A percentile compares a stretch with the other conserved stretches of the same genome.
Conservation (phyloP, 2,113 vertebrate species). For the Nipponia nippon region DNA sequence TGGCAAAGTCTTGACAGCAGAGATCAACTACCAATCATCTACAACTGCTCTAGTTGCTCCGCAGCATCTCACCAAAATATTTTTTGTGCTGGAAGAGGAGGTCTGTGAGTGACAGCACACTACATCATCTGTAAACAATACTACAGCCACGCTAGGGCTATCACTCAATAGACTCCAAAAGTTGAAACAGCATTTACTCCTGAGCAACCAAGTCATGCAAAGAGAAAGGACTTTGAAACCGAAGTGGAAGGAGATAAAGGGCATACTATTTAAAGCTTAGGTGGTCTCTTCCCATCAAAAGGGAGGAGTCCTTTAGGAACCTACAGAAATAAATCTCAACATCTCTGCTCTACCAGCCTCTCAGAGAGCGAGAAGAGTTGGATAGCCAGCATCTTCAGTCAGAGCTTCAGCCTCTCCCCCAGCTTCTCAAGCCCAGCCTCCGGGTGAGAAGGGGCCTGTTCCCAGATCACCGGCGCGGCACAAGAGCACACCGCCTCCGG, state of each 20-base stretch:
- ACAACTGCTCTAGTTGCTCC: rapidly evolving
- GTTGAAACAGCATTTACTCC: not conserved
- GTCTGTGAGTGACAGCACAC: not conserved
- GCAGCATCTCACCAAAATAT: not conserved
- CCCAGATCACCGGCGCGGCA: rapidly evolving
- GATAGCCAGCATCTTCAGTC: rapidly evolving
- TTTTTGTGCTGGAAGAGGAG: not conserved
- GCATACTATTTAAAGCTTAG: too few relatives aligned
- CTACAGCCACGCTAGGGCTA: rapidly evolving
- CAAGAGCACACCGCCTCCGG: rapidly evolving
- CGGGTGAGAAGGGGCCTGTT: not conserved
- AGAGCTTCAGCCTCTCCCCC: too few relatives aligned
- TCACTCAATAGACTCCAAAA: rapidly evolving
- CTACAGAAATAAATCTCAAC: not conserved
- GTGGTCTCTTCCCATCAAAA: not conserved
- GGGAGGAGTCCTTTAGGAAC: not conserved
- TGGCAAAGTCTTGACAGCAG: too few relatives aligned
- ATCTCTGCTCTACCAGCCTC: not conserved
- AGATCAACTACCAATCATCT: not conserved
- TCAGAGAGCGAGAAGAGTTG: rapidly evolving
- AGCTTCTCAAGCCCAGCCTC: not conserved
- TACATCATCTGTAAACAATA: rapidly evolving
- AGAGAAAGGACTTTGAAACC: not conserved
- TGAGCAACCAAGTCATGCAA: not conserved
- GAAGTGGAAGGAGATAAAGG: not conserved